Conservation (phyloP, 2,797 vertebrate genomes). For the Etheostoma perlongum region DNA sequence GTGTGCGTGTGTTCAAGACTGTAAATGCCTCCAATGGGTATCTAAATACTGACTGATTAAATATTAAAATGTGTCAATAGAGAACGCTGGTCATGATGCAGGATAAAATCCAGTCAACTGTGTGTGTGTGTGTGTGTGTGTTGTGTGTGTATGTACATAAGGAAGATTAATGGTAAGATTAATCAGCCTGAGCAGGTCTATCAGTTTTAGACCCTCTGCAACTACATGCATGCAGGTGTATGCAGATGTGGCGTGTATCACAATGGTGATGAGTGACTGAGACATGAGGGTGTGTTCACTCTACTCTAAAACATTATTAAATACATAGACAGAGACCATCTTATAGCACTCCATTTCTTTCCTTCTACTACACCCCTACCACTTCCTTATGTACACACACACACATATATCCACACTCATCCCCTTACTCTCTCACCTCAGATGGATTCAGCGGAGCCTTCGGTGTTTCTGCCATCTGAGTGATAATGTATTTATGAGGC, state of each 20-base stretch:
- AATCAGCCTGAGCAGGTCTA: too few species aligned
- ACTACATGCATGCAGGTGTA: too few species aligned
- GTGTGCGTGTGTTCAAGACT: conserved; percentile 11
- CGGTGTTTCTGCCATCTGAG: conserved; percentile 2
- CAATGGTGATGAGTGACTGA: neutral
- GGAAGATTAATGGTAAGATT: too few species aligned
- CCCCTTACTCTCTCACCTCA: neutral
- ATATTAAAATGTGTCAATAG: conserved; percentile 79
- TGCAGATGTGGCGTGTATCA: conserved; percentile 37
- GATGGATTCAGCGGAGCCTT: conserved; percentile 16
- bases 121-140: too few species aligned
- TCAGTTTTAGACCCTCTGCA: too few species aligned
- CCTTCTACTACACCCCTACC: conserved; percentile 16
- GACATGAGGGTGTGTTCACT: neutral
- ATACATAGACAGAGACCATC: conserved; percentile 37
- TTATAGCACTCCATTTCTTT: conserved; percentile 32
- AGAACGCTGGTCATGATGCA: conserved; percentile 53
- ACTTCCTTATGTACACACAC: conserved; percentile 2
- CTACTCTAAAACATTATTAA: conserved; percentile 39
- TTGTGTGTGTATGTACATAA: too few species aligned
- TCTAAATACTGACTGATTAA: conserved; percentile 75
- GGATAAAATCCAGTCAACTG: conserved; percentile 35
- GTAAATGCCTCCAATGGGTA: conserved; percentile 21
- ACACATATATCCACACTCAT: neutral
- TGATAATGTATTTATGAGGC: conserved; percentile 80